Conservation (phyloP, 2,888 invertebrate genomes). For the Belgica antarctica region DNA sequence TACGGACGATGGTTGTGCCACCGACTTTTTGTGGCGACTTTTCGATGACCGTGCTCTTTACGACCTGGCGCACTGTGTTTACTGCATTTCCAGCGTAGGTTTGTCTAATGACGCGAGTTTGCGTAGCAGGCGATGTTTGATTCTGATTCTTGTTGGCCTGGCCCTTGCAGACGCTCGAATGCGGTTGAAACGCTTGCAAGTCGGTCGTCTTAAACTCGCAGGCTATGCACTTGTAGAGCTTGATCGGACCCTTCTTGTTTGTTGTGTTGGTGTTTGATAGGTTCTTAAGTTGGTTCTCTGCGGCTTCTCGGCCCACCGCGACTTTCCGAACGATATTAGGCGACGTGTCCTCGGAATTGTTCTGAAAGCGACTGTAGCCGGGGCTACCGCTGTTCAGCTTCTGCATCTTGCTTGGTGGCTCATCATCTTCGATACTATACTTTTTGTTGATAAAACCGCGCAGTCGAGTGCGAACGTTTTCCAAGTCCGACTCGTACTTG, state of each 20-base stretch:
- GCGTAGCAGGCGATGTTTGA: not conserved
- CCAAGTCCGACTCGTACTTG: slow-evolving; percentile 56
- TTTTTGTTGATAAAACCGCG: slow-evolving; percentile 54
- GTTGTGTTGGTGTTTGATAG: not conserved
- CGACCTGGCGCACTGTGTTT: too few species aligned
- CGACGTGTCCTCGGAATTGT: not conserved
- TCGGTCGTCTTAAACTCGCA: slow-evolving; percentile 56
- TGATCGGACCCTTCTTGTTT: slow-evolving; percentile 48
- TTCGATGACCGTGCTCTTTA: slow-evolving; percentile 46
- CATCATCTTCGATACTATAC: slow-evolving; percentile 52
- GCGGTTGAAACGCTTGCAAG: slow-evolving; percentile 54
- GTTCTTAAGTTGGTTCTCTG: slow-evolving; percentile 48
- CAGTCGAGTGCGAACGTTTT: slow-evolving; percentile 53
- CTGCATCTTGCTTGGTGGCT: slow-evolving; percentile 53
- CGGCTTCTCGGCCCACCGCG: slow-evolving; percentile 8
- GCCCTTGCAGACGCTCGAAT: slow-evolving; percentile 53
- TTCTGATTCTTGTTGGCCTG: slow-evolving; percentile 11
- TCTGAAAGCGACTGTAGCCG: slow-evolving; percentile 24
- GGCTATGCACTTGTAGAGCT: slow-evolving; percentile 55
- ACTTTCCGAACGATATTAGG: slow-evolving; percentile 7
- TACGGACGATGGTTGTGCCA: slow-evolving; percentile 26
- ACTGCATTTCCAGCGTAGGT: not conserved
- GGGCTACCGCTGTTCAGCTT: slow-evolving; percentile 48
- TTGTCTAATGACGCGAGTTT: slow-evolving; percentile 17
- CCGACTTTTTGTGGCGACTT: slow-evolving; percentile 30